phyloP scores from a whole-genome alignment of 30 jellyfish, hydroid and myxozoan genomes.

The Aurelia sp. region DNA sequence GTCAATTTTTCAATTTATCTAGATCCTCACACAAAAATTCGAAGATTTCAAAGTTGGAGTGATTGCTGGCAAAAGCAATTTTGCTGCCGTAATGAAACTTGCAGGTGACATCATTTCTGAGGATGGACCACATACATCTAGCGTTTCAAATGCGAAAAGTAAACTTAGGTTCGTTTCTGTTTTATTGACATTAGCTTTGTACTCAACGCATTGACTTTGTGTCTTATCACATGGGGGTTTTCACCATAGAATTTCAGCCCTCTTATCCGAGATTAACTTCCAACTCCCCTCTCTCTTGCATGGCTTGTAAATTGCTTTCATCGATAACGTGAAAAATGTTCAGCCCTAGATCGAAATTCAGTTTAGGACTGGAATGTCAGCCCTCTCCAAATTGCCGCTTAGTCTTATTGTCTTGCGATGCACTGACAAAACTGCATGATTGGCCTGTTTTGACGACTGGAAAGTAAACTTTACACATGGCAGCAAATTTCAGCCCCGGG shows the following conservation, averaged over 20 bases:
- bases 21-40: slow-evolving; percentile 51
- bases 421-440: no score
- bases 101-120: slow-evolving; percentile 52
- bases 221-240: not conserved
- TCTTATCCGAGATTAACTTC: not conserved
- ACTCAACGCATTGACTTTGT: not conserved
- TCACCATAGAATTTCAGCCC: not conserved
- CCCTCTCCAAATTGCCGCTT: no score
- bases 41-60: slow-evolving; percentile 60
- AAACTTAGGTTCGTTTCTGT: slow-evolving; percentile 42
- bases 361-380: no score
- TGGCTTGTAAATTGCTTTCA: no score
- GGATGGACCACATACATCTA: slow-evolving; percentile 56
- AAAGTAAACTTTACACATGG: no score
- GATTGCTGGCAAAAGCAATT: slow-evolving; percentile 46
- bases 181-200: not conserved
- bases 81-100: slow-evolving; percentile 30
- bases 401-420: no score
- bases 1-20: not conserved
- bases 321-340: no score
- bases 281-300: no score
- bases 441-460: no score
- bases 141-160: slow-evolving; percentile 30
- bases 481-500: no score
- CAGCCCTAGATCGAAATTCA: no score